A percentile compares a stretch with the other conserved stretches of the same genome.
Evolutionary conservation across 2,888 invertebrate species (phyloP).

Genomic region (Periphyllus acericola): DNA sequence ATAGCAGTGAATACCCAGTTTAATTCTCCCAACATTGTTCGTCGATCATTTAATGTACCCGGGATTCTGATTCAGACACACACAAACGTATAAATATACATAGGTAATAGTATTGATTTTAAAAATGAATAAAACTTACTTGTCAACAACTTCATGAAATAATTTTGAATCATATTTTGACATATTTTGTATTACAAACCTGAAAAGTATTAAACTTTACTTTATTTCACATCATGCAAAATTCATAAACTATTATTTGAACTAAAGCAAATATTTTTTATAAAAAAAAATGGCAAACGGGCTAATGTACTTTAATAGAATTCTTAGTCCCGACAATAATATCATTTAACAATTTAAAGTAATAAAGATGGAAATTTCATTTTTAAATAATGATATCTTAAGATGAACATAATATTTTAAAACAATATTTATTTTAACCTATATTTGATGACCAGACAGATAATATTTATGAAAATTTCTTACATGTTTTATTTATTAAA

Average conservation of each 20-base stretch:
- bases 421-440: background rate
- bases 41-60: conserved; percentile 90
- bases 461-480: background rate
- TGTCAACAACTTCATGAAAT: conserved; percentile 88
- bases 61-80: conserved; percentile 78
- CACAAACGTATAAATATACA: conserved; percentile 30
- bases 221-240: background rate
- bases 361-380: too few species aligned
- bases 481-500: background rate
- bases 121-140: conserved; percentile 72
- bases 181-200: conserved; percentile 86
- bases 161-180: conserved; percentile 83
- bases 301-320: background rate
- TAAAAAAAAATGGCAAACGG: background rate
- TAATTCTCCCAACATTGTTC: conserved; percentile 97
- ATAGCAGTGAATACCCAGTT: conserved; percentile 99
- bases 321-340: background rate
- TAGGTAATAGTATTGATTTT: conserved; percentile 13
- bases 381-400: too few species aligned
- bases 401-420: background rate
- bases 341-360: background rate
- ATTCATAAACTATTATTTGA: too few species aligned
- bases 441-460: background rate
- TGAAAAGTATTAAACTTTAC: conserved; percentile 64
- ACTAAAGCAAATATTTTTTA: background rate